Conservation (phyloP, 2,888 invertebrate genomes). For the Heliothis peltigera region DNA sequence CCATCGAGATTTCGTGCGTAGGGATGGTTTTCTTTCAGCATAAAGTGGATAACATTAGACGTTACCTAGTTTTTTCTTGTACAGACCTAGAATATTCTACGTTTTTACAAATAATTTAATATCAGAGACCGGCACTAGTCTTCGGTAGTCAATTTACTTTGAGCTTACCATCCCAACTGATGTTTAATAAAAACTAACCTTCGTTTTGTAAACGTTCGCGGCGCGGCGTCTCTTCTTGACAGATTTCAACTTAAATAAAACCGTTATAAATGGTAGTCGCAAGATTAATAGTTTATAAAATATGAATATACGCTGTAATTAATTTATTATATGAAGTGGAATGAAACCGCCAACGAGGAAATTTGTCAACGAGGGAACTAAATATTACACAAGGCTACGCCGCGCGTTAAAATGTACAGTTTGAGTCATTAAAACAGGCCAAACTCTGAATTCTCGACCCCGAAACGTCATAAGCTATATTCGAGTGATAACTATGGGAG, state of each 20-base stretch:
- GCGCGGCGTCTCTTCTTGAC: constrained; percentile 10
- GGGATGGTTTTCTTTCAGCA: constrained; percentile 10
- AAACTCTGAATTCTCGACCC: constrained; percentile 54
- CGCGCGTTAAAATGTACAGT: constrained; percentile 60
- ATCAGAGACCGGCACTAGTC: constrained; percentile 8
- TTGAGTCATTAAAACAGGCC: constrained; percentile 60
- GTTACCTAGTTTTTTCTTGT: not conserved
- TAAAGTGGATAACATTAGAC: not conserved
- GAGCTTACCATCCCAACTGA: constrained; percentile 25
- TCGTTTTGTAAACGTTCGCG: constrained; percentile 8
- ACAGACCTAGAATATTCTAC: not conserved
- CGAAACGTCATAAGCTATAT: constrained; percentile 27
- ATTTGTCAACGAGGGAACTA: constrained; percentile 66
- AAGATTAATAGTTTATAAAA: constrained; percentile 43
- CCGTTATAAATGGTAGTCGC: constrained; percentile 29
- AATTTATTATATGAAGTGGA: constrained; percentile 63
- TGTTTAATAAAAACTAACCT: constrained; percentile 39
- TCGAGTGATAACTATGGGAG: constrained; percentile 42
- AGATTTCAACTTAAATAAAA: constrained; percentile 28
- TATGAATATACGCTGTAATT: constrained; percentile 56
- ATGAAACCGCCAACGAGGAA: constrained; percentile 62
- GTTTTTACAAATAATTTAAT: constrained; percentile 1
- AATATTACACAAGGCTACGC: constrained; percentile 61
- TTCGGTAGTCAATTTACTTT: constrained; percentile 42
- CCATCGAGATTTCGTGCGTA: not conserved